Evolutionary conservation across 2,113 vertebrate species (phyloP), one percentile per base, ranked within the genome.

Genomic region (Syrrhaptes paradoxus): DNA sequence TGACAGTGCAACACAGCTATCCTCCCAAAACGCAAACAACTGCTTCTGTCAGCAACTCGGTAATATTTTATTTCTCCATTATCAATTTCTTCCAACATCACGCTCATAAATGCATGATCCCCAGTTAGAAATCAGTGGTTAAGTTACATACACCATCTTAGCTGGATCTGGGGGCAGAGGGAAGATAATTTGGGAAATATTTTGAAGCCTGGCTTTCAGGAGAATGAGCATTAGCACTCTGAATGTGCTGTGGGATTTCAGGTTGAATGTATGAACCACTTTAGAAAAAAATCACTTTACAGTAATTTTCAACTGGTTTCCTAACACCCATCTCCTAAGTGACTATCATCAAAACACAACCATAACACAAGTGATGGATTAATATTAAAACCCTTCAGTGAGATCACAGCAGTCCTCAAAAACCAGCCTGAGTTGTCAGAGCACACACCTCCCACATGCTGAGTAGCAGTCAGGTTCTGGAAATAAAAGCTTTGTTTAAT

Each of bases 251-350:
- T 72, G 94, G 94, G 95, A 97, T 81, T 97, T 97, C 86, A 93
- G 93, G 95, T 87, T 81, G 89, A 95, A 94, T 19, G 26, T 72
- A 94, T 52, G 84, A 96, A 91, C 36, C 80, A 87, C 91, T 96
- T 89, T 67, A 81, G 79, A 76, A 89, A 91, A 78, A 95, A 80
- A 88, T 54, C 89, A 95, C 93, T 95, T 97, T 96, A 92, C 80
- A 78, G 65, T 95, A 89, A 97, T 95, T 97, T 96, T 81, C 65
- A 92, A 91, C 89, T 89, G 86, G 93, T 97, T 96, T 94, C 96
- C 89, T 97, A 96, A 97, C 94, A 96, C 95, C 89, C 70, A 95
- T 95, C 95, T 92, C 94, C 94, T 96, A 95, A 97, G 93, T 97
- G 96, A 95, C 86, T 95, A 94, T 92, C 94, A 97, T 97, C 91